These are phyloP conservation scores for Lampropteryx suffumata DNA, from an alignment of 2,888 invertebrate genomes.

Conservation along the genomic window DNA sequence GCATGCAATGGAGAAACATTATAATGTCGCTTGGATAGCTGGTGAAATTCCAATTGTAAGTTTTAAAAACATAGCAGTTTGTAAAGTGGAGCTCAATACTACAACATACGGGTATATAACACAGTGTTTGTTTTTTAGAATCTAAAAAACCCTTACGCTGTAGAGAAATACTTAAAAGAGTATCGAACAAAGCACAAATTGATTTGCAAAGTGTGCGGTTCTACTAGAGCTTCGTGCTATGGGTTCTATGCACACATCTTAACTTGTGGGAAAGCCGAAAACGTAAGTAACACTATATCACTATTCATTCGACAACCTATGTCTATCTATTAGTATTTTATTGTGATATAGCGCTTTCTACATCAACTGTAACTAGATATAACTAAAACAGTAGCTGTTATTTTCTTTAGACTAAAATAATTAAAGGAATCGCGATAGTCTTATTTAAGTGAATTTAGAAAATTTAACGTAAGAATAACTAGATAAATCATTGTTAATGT, in stretches of 20 bases:
- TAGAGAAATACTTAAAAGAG: slow-evolving; percentile 67
- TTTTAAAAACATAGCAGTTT: slow-evolving; percentile 9
- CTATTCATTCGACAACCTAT: too few relatives aligned
- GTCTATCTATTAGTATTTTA: too few relatives aligned
- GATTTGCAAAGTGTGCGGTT: slow-evolving; percentile 80
- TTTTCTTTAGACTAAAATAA: too few relatives aligned
- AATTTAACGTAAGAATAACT: too few relatives aligned
- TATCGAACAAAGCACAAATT: slow-evolving; percentile 71
- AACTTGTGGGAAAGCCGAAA: slow-evolving; percentile 78
- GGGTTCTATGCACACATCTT: slow-evolving; percentile 85
- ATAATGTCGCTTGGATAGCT: slow-evolving; percentile 62
- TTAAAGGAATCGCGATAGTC: too few relatives aligned
- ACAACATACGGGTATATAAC: too few relatives aligned
- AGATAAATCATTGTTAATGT: too few relatives aligned
- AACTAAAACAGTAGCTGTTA: too few relatives aligned
- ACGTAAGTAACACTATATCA: slow-evolving; percentile 2
- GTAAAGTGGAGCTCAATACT: too few relatives aligned
- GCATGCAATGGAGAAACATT: slow-evolving; percentile 59
- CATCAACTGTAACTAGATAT: too few relatives aligned
- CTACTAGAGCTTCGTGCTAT: slow-evolving; percentile 72
- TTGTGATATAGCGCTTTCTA: too few relatives aligned
- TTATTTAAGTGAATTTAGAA: too few relatives aligned
- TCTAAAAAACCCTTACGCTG: slow-evolving; percentile 68
- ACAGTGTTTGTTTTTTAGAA: slow-evolving; percentile 69
- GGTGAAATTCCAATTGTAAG: slow-evolving; percentile 61